Evolutionary conservation across 2,888 invertebrate species (phyloP), one percentile per base, ranked within the genome.

Genomic region (Acrobasis repandana): DNA sequence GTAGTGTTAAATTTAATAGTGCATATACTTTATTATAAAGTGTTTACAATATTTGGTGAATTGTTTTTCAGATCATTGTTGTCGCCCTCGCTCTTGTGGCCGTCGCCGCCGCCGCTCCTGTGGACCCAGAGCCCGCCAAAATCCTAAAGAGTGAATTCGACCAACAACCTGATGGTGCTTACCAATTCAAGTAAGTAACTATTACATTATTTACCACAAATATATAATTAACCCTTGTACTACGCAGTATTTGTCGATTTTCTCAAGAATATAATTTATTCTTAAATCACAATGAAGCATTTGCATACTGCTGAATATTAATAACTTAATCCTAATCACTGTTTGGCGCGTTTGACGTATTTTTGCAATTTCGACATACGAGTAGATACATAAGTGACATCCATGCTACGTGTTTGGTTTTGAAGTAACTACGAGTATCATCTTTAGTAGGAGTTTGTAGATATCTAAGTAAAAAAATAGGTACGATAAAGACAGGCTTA

Each of bases 21-120:
- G n/a, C 11, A 20, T 56, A 46, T 9, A 33, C n/a, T 10, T 15
- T 47, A 33, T 20, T 5, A 43, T 43, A 56, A 28, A 48, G 57
- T 58, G 57, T 16, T 28, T 28, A 28, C 28, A 20, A 20, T 20
- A 28, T 28, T 28, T 28, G 28, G 28, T 28, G 28, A 28, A 2
- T 28, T 28, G 28, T 5, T 28, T 28, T 56, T 38, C 66, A 74
- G 74, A 70, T 72, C 65, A 66, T 62, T 61, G 82, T 80, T 66
- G 82, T 80, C 66, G 80, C 78, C 56, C 72, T 86, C 59, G 87
- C 87, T 69, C 70, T 88, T 11, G 83, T 83, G 79, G 89, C 86
- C 52, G 63, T 77, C 63, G 83, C 74, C 49, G 69, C 69, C 52
- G 85, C 88, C 61, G 80, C 74, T 43, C 81, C 83, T n/a, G 63